Evolutionary conservation across 1,140 invertebrate species (phyloP), one percentile per base, ranked within the genome.

Genomic region (Chymomyza costata): DNA sequence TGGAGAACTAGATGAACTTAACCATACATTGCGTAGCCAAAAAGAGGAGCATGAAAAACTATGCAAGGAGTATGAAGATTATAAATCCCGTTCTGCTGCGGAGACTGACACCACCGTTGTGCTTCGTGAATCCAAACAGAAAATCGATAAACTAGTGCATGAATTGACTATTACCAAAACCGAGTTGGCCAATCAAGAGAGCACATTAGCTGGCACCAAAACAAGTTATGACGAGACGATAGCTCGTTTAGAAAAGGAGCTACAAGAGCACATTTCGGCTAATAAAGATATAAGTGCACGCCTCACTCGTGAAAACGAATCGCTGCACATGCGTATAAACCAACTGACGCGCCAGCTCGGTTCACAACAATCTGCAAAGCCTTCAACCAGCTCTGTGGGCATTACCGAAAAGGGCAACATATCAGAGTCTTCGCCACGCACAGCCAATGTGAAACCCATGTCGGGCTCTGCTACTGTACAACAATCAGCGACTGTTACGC

Each of bases 401-500:
- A 87, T 89, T 48, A 87, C 91, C 39, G 87, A 88, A 45, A 92
- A 94, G 59, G 91, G 93, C 76, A 88, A 89, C 14, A 89, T 89
- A 0, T 90, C 89, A 0, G 94, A 96, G 67, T 92, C 94, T 32
- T 93, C 95, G 5, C 94, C 94, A 0, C 69, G 84, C 2, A 93
- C 91, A 7, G 96, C 96, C 7, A 97, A 97, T 84, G 97, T 98
- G 19, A 95, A 95, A 84, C 96, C 96, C 0, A 95, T 98, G 92
- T 92, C 95, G 8, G 94, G 93, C 63, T 88, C 69, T 8, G 74
- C 78, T 25, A 85, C 83, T 1, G 80, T 69, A 0, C 87, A 87
- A 11, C 87, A 88, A 37, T 88, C 87, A 67, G 70, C 90, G 63
- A 86, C 90, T 61, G 86, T 91, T 71, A 86, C 88, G 71, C 87